Evolutionary conservation across 2,888 invertebrate genomes (phyloP).

Genomic region (Drosophila infuscata): DNA sequence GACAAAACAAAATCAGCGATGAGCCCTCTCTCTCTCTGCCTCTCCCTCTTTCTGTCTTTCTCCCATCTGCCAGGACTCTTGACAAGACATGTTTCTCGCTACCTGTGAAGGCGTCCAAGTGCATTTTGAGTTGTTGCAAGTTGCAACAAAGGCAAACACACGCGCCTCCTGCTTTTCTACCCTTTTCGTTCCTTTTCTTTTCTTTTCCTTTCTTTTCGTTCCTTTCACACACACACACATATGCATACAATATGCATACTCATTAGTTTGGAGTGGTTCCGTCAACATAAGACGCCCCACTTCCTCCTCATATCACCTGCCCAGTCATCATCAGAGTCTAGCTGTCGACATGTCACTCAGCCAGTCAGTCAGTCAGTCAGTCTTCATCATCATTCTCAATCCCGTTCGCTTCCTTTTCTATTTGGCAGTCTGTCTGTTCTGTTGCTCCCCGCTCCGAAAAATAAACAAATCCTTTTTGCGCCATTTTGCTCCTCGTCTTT

Average conservation of each 20-base stretch:
- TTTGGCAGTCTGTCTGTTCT: constrained; percentile 43
- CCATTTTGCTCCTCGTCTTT: constrained; percentile 42
- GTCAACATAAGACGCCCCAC: constrained; percentile 67
- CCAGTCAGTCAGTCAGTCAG: constrained; percentile 48
- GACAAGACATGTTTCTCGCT: constrained; percentile 59
- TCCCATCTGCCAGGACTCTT: constrained; percentile 1
- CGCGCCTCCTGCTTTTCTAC: constrained; percentile 22
- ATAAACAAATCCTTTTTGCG: constrained; percentile 67
- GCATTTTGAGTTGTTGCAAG: constrained; percentile 67
- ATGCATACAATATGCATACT: constrained; percentile 81
- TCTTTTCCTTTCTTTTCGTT: background rate
- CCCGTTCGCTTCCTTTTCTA: constrained; percentile 39
- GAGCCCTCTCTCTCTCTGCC: background rate
- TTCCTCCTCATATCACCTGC: background rate
- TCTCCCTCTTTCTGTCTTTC: background rate
- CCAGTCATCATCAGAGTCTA: constrained; percentile 22
- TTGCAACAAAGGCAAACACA: constrained; percentile 62
- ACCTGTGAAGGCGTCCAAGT: constrained; percentile 62
- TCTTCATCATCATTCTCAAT: constrained; percentile 37
- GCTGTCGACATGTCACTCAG: constrained; percentile 47
- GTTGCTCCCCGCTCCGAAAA: constrained; percentile 30
- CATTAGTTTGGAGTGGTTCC: constrained; percentile 82
- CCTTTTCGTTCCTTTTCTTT: constrained; percentile 12
- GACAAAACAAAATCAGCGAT: constrained; percentile 76
- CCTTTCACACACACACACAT: constrained; percentile 49